Evolutionary conservation across 1,140 invertebrate genomes (phyloP).

Genomic region (Lordiphosa mommai): DNA sequence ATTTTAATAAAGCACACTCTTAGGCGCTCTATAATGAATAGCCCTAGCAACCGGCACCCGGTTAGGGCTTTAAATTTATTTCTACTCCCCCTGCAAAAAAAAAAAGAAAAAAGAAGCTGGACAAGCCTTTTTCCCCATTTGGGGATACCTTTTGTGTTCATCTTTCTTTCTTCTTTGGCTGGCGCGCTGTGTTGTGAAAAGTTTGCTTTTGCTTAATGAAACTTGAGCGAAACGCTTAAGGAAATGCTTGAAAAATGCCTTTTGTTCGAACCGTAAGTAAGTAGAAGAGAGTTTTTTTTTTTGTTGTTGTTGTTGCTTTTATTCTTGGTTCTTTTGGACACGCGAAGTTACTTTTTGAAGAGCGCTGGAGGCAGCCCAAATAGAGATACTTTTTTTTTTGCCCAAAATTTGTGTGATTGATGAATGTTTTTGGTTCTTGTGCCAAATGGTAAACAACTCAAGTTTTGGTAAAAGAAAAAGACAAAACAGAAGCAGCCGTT

Average conservation of each 20-base stretch:
- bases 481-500: slow-evolving; percentile 27
- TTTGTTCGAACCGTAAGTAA: slow-evolving; percentile 42
- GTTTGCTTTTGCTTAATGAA: slow-evolving; percentile 63
- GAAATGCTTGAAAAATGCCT: slow-evolving; percentile 67
- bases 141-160: slow-evolving; percentile 14
- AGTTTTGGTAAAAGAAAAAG: slow-evolving; percentile 5
- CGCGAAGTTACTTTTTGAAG: slow-evolving; percentile 23
- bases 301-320: too few relatives aligned
- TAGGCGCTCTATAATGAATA: slow-evolving; percentile 57
- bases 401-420: slow-evolving; percentile 35
- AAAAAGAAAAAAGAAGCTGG: slow-evolving; percentile 9
- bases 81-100: too few relatives aligned
- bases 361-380: slow-evolving; percentile 14
- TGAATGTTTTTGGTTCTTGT: slow-evolving; percentile 21
- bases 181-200: slow-evolving; percentile 27
- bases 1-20: slow-evolving; percentile 69
- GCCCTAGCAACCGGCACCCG: slow-evolving; percentile 7
- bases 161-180: slow-evolving; percentile 2
- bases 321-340: slow-evolving; percentile 16
- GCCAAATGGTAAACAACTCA: slow-evolving; percentile 26
- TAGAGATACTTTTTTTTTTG: slow-evolving; percentile 14
- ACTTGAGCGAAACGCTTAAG: slow-evolving; percentile 67
- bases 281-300: slow-evolving; percentile 13
- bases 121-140: slow-evolving; percentile 33
- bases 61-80: slow-evolving; percentile 10